These are phyloP conservation scores for Eugnorisma glareosa DNA, from an alignment of 2,888 invertebrate genomes.

Conservation along the genomic window DNA sequence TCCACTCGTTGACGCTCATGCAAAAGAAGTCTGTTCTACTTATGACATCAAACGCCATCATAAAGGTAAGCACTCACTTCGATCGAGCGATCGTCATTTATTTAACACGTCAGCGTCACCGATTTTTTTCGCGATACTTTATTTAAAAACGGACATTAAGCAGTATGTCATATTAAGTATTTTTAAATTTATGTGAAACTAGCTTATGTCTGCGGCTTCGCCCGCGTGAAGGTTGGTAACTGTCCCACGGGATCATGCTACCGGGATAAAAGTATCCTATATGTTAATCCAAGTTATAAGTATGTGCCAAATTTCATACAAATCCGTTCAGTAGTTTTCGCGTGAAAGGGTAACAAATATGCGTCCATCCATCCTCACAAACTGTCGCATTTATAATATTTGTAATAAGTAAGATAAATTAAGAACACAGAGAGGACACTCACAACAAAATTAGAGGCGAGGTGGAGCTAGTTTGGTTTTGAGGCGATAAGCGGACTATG, in stretches of 20 bases:
- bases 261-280: too few species aligned
- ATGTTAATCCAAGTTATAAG: too few species aligned
- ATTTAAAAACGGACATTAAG: neutral
- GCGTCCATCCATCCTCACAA: too few species aligned
- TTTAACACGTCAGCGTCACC: neutral
- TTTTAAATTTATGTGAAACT: neutral
- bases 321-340: too few species aligned
- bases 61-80: conserved; percentile 79
- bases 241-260: too few species aligned
- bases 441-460: neutral
- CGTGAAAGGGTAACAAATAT: too few species aligned
- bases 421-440: neutral
- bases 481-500: neutral
- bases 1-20: conserved; percentile 98
- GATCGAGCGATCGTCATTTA: conserved; percentile 1
- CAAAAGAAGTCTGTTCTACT: conserved; percentile 98
- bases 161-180: neutral
- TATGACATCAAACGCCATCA: conserved; percentile 93
- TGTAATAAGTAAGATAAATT: neutral
- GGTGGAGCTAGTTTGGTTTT: neutral
- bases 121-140: neutral
- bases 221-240: too few species aligned
- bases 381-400: too few species aligned
- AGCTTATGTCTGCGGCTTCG: too few species aligned
- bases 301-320: too few species aligned